Evolutionary conservation across 2,113 vertebrate genomes (phyloP).

Genomic region (Riparia riparia): DNA sequence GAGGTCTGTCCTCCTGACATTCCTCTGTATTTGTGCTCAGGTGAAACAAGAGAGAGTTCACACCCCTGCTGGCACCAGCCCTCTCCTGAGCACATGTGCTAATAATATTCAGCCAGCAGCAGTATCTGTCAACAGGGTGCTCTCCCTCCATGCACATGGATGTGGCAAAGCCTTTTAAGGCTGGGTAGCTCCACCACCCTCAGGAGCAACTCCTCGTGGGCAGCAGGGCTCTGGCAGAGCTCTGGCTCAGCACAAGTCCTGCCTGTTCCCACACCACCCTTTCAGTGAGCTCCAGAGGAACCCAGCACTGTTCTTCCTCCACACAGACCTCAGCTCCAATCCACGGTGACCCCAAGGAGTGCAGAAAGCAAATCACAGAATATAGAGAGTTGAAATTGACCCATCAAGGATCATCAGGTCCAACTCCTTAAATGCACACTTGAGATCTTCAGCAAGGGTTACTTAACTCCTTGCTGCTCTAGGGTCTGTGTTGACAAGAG

Average conservation of each 20-base stretch:
- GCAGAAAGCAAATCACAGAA: neutral
- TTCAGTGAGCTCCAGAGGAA: neutral
- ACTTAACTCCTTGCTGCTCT: neutral
- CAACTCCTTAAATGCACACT: neutral
- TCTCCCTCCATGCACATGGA: neutral
- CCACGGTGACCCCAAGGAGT: neutral
- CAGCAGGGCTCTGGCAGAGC: neutral
- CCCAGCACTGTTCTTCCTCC: neutral
- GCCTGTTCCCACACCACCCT: neutral
- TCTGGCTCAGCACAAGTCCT: neutral
- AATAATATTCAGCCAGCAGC: slow-evolving; percentile 39
- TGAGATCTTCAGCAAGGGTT: neutral
- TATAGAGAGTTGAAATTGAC: neutral
- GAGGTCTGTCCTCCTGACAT: neutral
- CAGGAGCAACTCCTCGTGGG: neutral
- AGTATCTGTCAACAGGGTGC: slow-evolving; percentile 3
- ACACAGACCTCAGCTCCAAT: neutral
- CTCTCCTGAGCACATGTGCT: neutral
- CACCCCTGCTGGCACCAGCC: slow-evolving; percentile 40
- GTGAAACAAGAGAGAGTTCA: slow-evolving; percentile 50
- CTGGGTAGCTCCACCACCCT: neutral
- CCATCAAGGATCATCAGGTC: neutral
- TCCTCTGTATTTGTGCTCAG: neutral
- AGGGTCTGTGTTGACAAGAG: neutral
- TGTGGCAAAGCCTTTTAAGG: slow-evolving; percentile 5